These are phyloP conservation scores for Drosophila cardini DNA, from an alignment of 1,140 invertebrate genomes.

Conservation along the genomic window DNA sequence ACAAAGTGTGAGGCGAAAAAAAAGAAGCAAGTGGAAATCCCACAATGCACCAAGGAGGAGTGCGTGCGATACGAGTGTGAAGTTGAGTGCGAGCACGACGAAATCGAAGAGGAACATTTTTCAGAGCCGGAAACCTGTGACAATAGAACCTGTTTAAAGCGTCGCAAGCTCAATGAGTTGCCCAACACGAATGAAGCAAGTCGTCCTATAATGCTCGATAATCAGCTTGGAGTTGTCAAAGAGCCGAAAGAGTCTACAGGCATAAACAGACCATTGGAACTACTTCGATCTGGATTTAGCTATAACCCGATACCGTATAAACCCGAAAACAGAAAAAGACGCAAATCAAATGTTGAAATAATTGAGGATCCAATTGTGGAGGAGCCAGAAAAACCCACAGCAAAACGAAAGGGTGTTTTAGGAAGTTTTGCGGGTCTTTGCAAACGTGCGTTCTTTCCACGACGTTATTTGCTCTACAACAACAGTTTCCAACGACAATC, in stretches of 20 bases:
- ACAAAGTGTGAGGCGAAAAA: background rate
- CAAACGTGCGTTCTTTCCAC: conserved; percentile 30
- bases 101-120: background rate
- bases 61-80: background rate
- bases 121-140: background rate
- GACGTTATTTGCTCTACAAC: conserved; percentile 62
- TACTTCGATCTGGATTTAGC: background rate
- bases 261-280: background rate
- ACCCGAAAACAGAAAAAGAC: background rate
- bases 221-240: background rate
- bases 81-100: background rate
- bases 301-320: conserved; percentile 2
- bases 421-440: conserved; percentile 23
- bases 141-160: background rate
- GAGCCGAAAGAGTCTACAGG: background rate
- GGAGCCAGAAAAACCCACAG: background rate
- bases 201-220: too few relatives aligned
- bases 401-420: conserved; percentile 6
- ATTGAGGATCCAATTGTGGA: background rate
- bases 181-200: background rate
- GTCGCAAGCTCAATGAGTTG: background rate
- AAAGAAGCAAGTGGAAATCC: background rate
- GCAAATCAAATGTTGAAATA: background rate
- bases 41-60: background rate
- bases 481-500: background rate